Percentiles rank a stretch among this genome's conserved stretches.
These are phyloP conservation scores for Conops quadrifasciatus DNA, from an alignment of 2,888 invertebrate genomes.

Conservation along the genomic window DNA sequence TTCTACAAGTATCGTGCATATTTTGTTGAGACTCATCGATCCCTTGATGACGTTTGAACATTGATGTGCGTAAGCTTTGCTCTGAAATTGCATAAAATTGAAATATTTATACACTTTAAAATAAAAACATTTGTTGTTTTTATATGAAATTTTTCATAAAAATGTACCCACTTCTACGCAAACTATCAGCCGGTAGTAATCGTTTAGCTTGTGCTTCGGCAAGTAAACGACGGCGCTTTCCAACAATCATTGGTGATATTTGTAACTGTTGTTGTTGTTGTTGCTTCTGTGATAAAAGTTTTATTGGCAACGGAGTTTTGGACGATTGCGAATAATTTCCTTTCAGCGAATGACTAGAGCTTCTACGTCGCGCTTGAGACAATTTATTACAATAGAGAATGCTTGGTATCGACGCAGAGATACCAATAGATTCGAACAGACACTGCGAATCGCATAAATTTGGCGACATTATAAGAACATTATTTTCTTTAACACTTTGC, in stretches of 20 bases:
- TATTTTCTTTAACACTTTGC: not conserved
- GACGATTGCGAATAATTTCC: constrained; percentile 46
- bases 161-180: constrained; percentile 55
- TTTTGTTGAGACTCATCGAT: constrained; percentile 46
- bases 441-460: constrained; percentile 45
- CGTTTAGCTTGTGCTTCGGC: constrained; percentile 14
- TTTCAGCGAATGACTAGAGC: constrained; percentile 45
- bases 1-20: constrained; percentile 48
- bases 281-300: not conserved
- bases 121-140: constrained; percentile 24
- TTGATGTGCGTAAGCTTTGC: constrained; percentile 59
- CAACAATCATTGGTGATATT: constrained; percentile 17
- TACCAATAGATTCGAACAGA: constrained; percentile 50
- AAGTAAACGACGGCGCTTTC: constrained; percentile 3
- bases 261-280: not conserved
- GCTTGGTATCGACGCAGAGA: constrained; percentile 50
- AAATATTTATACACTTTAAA: constrained; percentile 30
- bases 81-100: constrained; percentile 45
- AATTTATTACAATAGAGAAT: constrained; percentile 56
- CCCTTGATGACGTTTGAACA: constrained; percentile 60
- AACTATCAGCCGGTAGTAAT: constrained; percentile 39
- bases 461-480: constrained; percentile 43
- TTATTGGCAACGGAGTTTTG: constrained; percentile 14
- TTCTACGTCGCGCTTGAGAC: constrained; percentile 32
- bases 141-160: constrained; percentile 6